Evolutionary conservation across 1,140 invertebrate genomes (phyloP), one percentile per base, ranked within the genome.

Genomic region (Hylyphantes graminicola): DNA sequence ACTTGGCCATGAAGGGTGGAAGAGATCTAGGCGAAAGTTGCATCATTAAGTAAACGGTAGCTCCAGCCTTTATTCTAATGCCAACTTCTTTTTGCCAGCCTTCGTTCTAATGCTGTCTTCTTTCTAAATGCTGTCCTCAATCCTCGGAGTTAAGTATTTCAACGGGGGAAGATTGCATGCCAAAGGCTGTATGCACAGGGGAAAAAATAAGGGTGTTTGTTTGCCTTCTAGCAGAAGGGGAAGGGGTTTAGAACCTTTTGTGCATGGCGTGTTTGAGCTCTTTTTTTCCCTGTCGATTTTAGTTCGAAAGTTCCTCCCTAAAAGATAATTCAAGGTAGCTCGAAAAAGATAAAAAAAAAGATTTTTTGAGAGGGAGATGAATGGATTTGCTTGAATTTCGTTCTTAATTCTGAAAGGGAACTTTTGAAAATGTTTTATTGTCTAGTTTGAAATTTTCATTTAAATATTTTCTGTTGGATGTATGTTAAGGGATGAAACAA

Each of bases 71-170:
- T 35, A 35, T 35, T 35, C 35, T 35, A 35, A 35, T 35, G 35
- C 35, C 35, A 35, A 35, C 68, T 70, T 70, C 68, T 70, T 70
- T 70, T 51, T 51, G 67, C 35, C 35, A 35, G 35, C 35, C 35
- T 35, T 35, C 35, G 35, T 35, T 35, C 35, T 35, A 35, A 35
- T 35, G 35, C 35, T 35, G 35, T 35, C 35, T 70, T 70, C 67
- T 53, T 53, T 53, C 68, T 70, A 70, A 35, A 70, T 70, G 68
- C 50, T 70, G 68, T 70, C 68, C 50, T 53, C 68, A 70, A 70
- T 70, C 68, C 68, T 11, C 51, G 68, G 68, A 70, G 68, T 70
- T 70, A 70, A 70, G 68, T 70, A 48, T 70, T 70, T 70, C 68
- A 70, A 70, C 68, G 51, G 50, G 10, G 68, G 5, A 70, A 70